Evolutionary conservation across 2,797 vertebrate genomes (phyloP).

Genomic region (Oophaga sylvatica): DNA sequence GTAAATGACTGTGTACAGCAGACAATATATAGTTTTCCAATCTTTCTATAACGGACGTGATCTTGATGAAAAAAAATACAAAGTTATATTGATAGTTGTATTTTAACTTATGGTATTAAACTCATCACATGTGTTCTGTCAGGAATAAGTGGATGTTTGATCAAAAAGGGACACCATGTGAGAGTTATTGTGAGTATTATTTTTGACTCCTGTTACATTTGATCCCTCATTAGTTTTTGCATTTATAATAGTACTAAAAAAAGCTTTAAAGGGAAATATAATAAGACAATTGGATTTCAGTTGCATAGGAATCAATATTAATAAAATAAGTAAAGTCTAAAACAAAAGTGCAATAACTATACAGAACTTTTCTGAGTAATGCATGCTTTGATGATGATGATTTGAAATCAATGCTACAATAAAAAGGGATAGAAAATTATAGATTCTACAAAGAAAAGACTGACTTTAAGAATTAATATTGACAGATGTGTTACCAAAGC

Average conservation of each 20-base stretch:
- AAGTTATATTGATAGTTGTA: too few species aligned
- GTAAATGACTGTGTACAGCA: too few species aligned
- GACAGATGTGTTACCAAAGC: conserved; percentile 47
- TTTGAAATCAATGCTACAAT: conserved; percentile 52
- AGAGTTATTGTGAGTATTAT: background rate
- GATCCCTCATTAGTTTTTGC: background rate
- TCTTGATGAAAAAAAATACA: too few species aligned
- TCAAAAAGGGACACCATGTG: background rate
- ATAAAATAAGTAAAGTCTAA: conserved; percentile 19
- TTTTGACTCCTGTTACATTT: background rate
- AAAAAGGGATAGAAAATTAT: conserved; percentile 47
- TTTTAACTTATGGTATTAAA: too few species aligned
- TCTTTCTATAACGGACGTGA: background rate
- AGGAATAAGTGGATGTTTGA: background rate
- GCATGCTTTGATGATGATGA: conserved; percentile 36
- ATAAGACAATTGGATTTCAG: background rate
- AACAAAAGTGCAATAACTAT: conserved; percentile 24
- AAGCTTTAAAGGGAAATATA: background rate
- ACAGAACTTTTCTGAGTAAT: conserved; percentile 48
- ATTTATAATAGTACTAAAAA: background rate
- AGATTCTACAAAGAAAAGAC: conserved; percentile 49
- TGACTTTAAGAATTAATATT: conserved; percentile 52
- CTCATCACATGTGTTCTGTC: background rate
- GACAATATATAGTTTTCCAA: background rate
- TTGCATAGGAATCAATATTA: background rate